Percentiles rank a stretch among this genome's conserved stretches.
Evolutionary conservation across 2,888 invertebrate species (phyloP).

Genomic region (Plutella xylostella): DNA sequence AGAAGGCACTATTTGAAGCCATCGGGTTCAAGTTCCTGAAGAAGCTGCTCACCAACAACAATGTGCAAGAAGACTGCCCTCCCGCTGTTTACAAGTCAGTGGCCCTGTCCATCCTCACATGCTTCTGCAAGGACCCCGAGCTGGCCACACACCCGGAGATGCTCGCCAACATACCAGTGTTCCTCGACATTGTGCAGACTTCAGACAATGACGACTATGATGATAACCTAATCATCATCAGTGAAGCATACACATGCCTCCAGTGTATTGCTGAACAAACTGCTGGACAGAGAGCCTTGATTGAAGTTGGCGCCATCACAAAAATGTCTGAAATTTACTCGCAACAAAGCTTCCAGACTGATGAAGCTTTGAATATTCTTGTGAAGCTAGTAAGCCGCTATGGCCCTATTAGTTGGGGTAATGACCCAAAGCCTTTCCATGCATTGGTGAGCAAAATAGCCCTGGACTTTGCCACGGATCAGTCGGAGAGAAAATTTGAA

Average conservation of each 20-base stretch:
- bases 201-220: slow-evolving; percentile 88
- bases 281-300: slow-evolving; percentile 83
- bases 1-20: slow-evolving; percentile 86
- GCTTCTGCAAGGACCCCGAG: slow-evolving; percentile 85
- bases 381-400: slow-evolving; percentile 79
- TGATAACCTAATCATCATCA: slow-evolving; percentile 87
- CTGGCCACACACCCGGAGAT: slow-evolving; percentile 86
- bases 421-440: slow-evolving; percentile 83
- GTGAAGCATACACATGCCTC: slow-evolving; percentile 86
- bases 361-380: slow-evolving; percentile 86
- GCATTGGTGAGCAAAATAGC: slow-evolving; percentile 85
- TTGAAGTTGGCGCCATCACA: slow-evolving; percentile 81
- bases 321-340: slow-evolving; percentile 90
- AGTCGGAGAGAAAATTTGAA: slow-evolving; percentile 91
- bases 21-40: slow-evolving; percentile 90
- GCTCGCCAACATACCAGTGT: slow-evolving; percentile 84
- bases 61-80: slow-evolving; percentile 88
- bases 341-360: slow-evolving; percentile 89
- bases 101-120: slow-evolving; percentile 87
- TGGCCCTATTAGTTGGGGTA: slow-evolving; percentile 82
- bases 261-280: slow-evolving; percentile 84
- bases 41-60: slow-evolving; percentile 79
- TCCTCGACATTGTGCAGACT: slow-evolving; percentile 85
- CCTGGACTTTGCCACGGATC: slow-evolving; percentile 89
- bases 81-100: slow-evolving; percentile 92